Base-by-base conservation (phyloP, 2,888 invertebrate species). In the Parnassius orleans region DNA sequence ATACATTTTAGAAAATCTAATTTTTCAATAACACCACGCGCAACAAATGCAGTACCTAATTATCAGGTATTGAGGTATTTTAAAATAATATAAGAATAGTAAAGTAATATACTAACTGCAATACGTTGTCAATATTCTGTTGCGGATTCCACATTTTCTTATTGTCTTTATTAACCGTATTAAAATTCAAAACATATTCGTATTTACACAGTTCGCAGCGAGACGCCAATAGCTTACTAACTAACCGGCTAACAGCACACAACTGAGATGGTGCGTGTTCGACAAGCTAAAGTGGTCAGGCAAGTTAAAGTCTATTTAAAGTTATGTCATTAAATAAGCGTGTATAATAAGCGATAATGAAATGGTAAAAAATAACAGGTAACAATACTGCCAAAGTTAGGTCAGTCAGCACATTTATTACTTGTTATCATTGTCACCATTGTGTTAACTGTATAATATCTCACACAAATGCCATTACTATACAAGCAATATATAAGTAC, bases 91-190 rank as follows among this genome's bases (percentile, higher is more conserved):
- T 10, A 15, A 10, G 24, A n/a, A 59, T 15, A 60, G 43, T 46
- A 52, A 46, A 60, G 57, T 52, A 46, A 42, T 24, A 47, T 14
- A 66, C 71, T 70, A 56, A 71, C 71, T 61, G 57, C 52, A 64
- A 19, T 57, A 71, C 42, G 11, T 46, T 47, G 46, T 66, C 65
- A 14, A 66, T 52, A 33, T 63, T 65, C 42, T 61, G 63, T 10
- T 60, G 24, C 12, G 68, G 57, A 41, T 67, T 64, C 69, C 68
- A 69, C 71, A 68, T 69, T 47, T 60, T 57, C 54, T n/a, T 52
- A 19, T 50, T 10, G 50, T 24, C 15, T 12, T 19, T 19, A 19
- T 19, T 1, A 19, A 19, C 2, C 19, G 19, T 50, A 47, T 53
- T 50, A 61, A 53, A 56, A 60, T 59, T 65, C 57, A 52, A 53